Evolutionary conservation across 2,113 vertebrate species (phyloP).

Genomic region (Cepphus grylle): DNA sequence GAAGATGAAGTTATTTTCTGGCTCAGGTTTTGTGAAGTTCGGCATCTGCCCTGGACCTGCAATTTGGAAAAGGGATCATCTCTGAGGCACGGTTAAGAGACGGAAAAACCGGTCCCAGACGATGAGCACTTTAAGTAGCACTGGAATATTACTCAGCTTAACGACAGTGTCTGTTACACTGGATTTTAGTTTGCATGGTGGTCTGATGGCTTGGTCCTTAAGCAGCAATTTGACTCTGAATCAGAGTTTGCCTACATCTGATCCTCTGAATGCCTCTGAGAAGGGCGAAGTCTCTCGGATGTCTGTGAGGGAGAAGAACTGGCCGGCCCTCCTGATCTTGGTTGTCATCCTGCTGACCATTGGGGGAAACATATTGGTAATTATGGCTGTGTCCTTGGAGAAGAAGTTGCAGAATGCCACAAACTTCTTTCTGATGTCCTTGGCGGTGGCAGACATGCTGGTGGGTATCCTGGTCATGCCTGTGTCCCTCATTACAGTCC

Average conservation of each 20-base stretch:
- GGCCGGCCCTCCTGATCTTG: constrained; percentile 92
- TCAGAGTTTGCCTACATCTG: constrained; percentile 67
- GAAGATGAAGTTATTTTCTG: constrained; percentile 33
- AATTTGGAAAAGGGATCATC: neutral
- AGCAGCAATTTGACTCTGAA: constrained; percentile 75
- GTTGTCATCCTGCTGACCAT: constrained; percentile 94
- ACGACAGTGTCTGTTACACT: constrained; percentile 76
- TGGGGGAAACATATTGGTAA: constrained; percentile 95
- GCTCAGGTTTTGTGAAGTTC: constrained; percentile 23
- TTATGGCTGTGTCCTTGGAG: constrained; percentile 95
- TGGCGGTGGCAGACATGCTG: constrained; percentile 96
- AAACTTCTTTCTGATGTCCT: constrained; percentile 96
- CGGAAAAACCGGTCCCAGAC: neutral
- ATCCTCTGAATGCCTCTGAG: constrained; percentile 63
- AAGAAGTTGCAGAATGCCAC: constrained; percentile 98
- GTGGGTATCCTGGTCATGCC: constrained; percentile 99
- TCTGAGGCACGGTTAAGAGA: constrained; percentile 15
- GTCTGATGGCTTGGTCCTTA: constrained; percentile 79
- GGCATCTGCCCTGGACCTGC: constrained; percentile 18
- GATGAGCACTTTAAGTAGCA: constrained; percentile 77
- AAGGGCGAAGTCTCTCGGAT: constrained; percentile 57
- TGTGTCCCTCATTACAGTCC: constrained; percentile 91
- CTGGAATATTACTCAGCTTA: constrained; percentile 76
- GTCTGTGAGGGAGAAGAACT: constrained; percentile 85
- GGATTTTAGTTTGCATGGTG: constrained; percentile 69